Evolutionary conservation across 2,888 invertebrate species (phyloP).

Genomic region (Habrosyne pyritoides): DNA sequence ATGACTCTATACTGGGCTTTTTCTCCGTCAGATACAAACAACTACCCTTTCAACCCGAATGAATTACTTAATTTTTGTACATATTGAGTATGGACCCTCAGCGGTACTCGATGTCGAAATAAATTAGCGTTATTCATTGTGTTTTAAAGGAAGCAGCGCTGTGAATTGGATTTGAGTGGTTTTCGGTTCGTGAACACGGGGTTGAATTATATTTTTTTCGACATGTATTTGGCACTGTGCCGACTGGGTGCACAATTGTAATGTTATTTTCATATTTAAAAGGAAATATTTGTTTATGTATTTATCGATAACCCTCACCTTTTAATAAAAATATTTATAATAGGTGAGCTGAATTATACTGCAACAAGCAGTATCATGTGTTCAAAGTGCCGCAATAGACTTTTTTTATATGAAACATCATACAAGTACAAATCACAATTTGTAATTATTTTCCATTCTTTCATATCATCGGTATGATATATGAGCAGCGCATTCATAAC

Average conservation of each 20-base stretch:
- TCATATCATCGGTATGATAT: neutral
- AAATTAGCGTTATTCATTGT: constrained; percentile 72
- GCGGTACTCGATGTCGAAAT: constrained; percentile 68
- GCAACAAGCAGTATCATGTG: no score
- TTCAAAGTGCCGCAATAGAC: neutral
- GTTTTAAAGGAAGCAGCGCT: constrained; percentile 51
- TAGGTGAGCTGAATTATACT: no score
- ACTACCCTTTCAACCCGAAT: constrained; percentile 78
- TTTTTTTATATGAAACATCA: neutral
- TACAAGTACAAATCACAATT: neutral
- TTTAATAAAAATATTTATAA: neutral
- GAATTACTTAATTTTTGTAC: constrained; percentile 80
- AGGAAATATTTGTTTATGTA: neutral
- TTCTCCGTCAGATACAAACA: constrained; percentile 76
- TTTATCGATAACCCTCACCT: no score
- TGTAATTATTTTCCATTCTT: constrained; percentile 2
- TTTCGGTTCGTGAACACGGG: constrained; percentile 50
- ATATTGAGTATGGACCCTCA: constrained; percentile 61
- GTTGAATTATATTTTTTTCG: constrained; percentile 41
- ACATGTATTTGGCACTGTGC: constrained; percentile 17
- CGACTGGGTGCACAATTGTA: neutral
- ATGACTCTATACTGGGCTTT: constrained; percentile 70
- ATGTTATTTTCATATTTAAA: neutral
- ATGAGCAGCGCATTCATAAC: constrained; percentile 21
- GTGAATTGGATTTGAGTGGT: constrained; percentile 59